These are phyloP conservation scores for Erinaceus europaeus DNA, from an alignment of 2,113 vertebrate species.

Conservation along the genomic window DNA sequence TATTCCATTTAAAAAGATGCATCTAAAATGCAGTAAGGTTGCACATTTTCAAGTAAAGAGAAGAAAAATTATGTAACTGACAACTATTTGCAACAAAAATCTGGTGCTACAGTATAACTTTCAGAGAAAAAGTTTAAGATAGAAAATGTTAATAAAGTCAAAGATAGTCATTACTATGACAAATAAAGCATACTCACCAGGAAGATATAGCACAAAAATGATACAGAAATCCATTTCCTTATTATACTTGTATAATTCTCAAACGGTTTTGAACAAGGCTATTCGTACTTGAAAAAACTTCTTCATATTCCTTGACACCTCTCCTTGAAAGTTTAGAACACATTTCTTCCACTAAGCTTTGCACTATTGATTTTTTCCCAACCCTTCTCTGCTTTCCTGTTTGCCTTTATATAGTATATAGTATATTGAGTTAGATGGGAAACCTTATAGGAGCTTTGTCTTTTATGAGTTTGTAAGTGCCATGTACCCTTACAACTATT, in stretches of 20 bases:
- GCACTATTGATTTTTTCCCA: slow-evolving; percentile 43
- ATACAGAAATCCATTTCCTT: slow-evolving; percentile 19
- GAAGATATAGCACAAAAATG: neutral
- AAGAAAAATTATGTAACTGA: neutral
- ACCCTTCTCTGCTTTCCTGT: neutral
- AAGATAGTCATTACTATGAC: slow-evolving; percentile 1
- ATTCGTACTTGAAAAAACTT: slow-evolving; percentile 38
- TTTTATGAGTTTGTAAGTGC: slow-evolving; percentile 64
- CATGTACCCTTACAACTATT: slow-evolving; percentile 55
- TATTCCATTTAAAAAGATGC: neutral
- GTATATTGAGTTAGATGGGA: slow-evolving; percentile 35
- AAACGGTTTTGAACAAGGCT: slow-evolving; percentile 41
- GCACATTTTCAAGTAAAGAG: neutral
- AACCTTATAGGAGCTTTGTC: slow-evolving; percentile 42
- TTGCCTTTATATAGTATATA: neutral
- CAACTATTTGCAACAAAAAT: neutral
- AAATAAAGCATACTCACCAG: neutral
- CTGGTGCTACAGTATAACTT: neutral
- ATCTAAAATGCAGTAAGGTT: neutral
- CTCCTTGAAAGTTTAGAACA: slow-evolving; percentile 50
- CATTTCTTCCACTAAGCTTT: slow-evolving; percentile 34
- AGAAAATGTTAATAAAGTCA: slow-evolving; percentile 2
- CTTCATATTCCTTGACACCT: slow-evolving; percentile 11
- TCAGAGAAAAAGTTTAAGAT: neutral
- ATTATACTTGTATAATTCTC: slow-evolving; percentile 33